Conservation (phyloP, 1,140 invertebrate genomes). For the Adoxophyes honmai region DNA sequence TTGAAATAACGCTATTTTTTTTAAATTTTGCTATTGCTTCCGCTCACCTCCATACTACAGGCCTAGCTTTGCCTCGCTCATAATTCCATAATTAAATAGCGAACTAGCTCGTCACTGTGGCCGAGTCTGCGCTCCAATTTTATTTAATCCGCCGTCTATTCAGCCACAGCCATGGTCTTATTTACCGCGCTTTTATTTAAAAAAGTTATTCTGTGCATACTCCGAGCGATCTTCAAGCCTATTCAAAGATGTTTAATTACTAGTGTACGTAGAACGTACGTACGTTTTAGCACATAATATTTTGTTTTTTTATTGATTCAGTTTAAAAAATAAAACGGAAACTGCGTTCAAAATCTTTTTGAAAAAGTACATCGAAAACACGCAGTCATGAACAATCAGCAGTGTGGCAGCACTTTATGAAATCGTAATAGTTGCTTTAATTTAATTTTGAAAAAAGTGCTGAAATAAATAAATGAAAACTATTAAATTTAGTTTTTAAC, state of each 20-base stretch:
- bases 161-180: constrained; percentile 8
- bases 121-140: constrained; percentile 38
- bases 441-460: no score
- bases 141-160: constrained; percentile 52
- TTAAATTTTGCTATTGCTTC: constrained; percentile 8
- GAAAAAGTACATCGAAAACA: no score
- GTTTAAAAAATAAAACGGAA: no score
- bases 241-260: no score
- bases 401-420: no score
- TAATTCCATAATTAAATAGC: constrained; percentile 72
- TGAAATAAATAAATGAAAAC: no score
- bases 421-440: no score
- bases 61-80: constrained; percentile 53
- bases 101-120: constrained; percentile 53
- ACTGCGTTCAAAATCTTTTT: no score
- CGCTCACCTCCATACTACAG: constrained; percentile 17
- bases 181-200: constrained; percentile 1
- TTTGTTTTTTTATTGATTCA: no score
- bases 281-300: background rate
- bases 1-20: no score
- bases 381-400: no score
- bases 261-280: background rate
- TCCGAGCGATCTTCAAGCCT: background rate
- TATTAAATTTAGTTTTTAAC: no score
- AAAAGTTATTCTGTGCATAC: background rate